Evolutionary conservation across 2,888 invertebrate genomes (phyloP).

Genomic region (Cremastinae sp.): DNA sequence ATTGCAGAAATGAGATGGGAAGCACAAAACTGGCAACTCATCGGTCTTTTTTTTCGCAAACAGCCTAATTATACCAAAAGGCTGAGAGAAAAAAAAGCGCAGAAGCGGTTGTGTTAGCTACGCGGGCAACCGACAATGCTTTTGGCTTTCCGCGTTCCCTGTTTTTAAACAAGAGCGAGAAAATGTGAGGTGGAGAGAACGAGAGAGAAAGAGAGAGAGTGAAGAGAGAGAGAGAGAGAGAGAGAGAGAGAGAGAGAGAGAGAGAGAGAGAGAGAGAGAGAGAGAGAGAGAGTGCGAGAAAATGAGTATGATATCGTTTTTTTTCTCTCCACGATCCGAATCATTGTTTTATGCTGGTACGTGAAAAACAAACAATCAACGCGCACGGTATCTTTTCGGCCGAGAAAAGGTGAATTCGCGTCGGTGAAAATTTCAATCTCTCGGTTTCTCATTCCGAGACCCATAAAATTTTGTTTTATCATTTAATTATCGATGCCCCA

Average conservation of each 20-base stretch:
- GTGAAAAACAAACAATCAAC: background rate
- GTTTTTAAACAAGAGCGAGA: conserved; percentile 28
- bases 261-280: conserved; percentile 1
- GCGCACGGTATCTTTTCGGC: background rate
- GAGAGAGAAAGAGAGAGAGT: background rate
- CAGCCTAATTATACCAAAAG: conserved; percentile 48
- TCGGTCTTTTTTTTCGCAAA: conserved; percentile 31
- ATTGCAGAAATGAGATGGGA: conserved; percentile 18
- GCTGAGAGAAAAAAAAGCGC: background rate
- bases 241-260: conserved; percentile 1
- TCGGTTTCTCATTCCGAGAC: no score
- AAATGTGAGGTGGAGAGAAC: background rate
- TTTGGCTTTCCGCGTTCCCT: conserved; percentile 32
- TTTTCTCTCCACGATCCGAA: conserved; percentile 1
- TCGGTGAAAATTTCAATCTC: no score
- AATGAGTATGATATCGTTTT: conserved; percentile 16
- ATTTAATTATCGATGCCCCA: no score
- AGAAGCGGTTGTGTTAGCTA: background rate
- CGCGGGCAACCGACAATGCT: conserved; percentile 37
- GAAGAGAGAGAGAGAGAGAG: conserved; percentile 8
- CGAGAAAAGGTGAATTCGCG: no score
- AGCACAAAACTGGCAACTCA: conserved; percentile 18
- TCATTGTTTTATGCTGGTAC: conserved; percentile 23
- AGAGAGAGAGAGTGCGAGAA: conserved; percentile 15
- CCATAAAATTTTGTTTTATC: no score